Evolutionary conservation across 2,888 invertebrate species (phyloP), one percentile per base, ranked within the genome.

Genomic region (Drosophila vallismaia): DNA sequence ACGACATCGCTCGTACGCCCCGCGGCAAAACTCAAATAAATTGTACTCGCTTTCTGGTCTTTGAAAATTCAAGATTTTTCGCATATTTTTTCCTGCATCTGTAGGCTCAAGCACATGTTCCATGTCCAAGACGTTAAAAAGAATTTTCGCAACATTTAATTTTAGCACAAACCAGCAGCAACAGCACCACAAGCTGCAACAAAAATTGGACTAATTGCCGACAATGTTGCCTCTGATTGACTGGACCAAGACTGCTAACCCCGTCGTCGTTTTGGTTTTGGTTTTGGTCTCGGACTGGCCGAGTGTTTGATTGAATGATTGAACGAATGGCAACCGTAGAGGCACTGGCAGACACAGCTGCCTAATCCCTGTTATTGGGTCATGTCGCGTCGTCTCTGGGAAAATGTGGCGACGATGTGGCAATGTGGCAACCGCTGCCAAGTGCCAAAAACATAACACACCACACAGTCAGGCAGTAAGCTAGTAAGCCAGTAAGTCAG

Each of bases 141-240:
- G 84, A 84, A 85, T 86, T 86, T 88, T 86, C 87, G 88, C 86
- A 87, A 87, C 75, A 76, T 80, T 86, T 88, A 87, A 87, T 87
- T 88, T 88, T 84, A 83, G 85, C 75, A 79, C 71, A 77, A 63
- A 75, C 60, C 52, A 54, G 19, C 44, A 68, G 49, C 19, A 33
- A 14, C 26, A 51, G 57, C 58, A 46, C 60, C 49, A 33, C 42
- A 45, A 59, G 38, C 52, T 54, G 52, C 72, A 48, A 62, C 71
- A 74, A 86, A 86, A 86, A 79, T 79, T 85, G 86, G 77, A 88
- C 82, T 87, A 87, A 87, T 87, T 87, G 86, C 80, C 82, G 82
- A 69, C 83, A 79, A 80, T 76, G 79, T 77, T 77, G 59, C 56
- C 55, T 70, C 59, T 72, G 72, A 73, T 73, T 73, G 72, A 73